Evolutionary conservation across 2,888 invertebrate species (phyloP), one percentile per base, ranked within the genome.

Genomic region (Plagodis dolabraria): DNA sequence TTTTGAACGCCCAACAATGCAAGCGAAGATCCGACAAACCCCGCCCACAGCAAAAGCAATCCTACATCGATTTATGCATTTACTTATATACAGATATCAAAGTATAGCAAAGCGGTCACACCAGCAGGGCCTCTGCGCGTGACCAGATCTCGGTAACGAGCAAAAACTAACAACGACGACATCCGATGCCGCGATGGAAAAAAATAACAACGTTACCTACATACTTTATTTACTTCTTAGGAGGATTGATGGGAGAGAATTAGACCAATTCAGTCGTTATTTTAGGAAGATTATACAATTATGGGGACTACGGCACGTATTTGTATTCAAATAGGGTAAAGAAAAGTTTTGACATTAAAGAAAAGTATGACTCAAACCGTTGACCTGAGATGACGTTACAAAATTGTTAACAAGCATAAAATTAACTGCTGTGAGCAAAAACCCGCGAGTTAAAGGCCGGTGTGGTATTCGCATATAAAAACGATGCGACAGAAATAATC

Each of bases 91-190:
- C 57, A 53, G 50, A 62, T 63, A 58, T 44, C 53, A 53, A 59
- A 51, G 57, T 50, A 57, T 57, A 70, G 50, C 56, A 63, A 75
- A 76, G 75, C 68, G 72, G 80, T 83, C 75, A 74, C 70, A 80
- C 81, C 75, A 70, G 72, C 77, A 76, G 79, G 83, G 87, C 86
- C 88, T 79, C 85, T 76, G 79, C 76, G 78, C 86, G 88, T 89
- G 88, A 90, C 86, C 81, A 85, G 80, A 74, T 79, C 84, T 76
- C 70, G 59, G 83, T 88, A 89, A 89, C 88, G 86, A 90, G 89
- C 89, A 91, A 91, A 91, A 91, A 89, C 82, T 79, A 9, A 36
- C 66, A 68, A 69, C 77, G 80, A 79, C 83, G 82, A 85, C 86
- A 86, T 82, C 80, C 80, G 76, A 80, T 71, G 74, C 68, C 51